phyloP scores from a whole-genome alignment of 2,113 vertebrate species.

The Phycodurus eques region DNA sequence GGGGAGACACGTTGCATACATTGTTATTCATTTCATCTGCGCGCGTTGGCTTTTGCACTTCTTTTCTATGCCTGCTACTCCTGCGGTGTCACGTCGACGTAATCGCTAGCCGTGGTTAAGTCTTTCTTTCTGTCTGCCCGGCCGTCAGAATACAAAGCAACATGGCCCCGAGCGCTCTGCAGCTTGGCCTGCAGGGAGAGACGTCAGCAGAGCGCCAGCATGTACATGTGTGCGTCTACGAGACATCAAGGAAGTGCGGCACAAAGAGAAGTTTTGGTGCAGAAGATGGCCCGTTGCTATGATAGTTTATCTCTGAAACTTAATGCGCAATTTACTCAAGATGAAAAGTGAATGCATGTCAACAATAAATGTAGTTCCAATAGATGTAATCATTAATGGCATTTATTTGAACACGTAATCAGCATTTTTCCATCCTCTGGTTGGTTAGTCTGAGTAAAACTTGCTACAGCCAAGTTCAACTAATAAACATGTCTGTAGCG shows the following conservation, averaged over 20 bases:
- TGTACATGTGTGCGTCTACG: conserved; percentile 8
- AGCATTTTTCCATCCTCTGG: no score
- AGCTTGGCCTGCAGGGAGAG: conserved; percentile 77
- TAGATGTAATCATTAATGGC: no score
- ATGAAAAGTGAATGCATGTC: no score
- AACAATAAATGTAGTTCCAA: background rate
- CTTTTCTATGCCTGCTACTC: conserved; percentile 13
- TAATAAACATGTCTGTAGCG: no score
- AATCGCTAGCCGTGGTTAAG: conserved; percentile 51
- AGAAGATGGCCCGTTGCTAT: background rate
- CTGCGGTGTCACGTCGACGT: conserved; percentile 57
- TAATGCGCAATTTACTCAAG: no score
- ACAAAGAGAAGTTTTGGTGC: background rate
- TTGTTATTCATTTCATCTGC: conserved; percentile 74
- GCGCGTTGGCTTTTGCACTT: conserved; percentile 55
- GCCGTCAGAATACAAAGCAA: conserved; percentile 70
- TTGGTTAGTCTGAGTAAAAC: no score
- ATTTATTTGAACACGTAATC: background rate
- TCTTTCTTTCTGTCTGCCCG: conserved; percentile 46
- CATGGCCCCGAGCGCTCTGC: conserved; percentile 82
- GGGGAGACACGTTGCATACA: conserved; percentile 58
- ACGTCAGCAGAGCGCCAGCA: conserved; percentile 24
- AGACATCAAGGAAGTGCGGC: conserved; percentile 40
- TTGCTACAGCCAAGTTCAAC: no score
- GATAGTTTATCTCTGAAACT: background rate